A percentile compares a stretch with the other conserved stretches of the same genome.
These are phyloP conservation scores for Caenorhabditis wallacei DNA, from an alignment of 2,888 invertebrate species.

Conservation along the genomic window DNA sequence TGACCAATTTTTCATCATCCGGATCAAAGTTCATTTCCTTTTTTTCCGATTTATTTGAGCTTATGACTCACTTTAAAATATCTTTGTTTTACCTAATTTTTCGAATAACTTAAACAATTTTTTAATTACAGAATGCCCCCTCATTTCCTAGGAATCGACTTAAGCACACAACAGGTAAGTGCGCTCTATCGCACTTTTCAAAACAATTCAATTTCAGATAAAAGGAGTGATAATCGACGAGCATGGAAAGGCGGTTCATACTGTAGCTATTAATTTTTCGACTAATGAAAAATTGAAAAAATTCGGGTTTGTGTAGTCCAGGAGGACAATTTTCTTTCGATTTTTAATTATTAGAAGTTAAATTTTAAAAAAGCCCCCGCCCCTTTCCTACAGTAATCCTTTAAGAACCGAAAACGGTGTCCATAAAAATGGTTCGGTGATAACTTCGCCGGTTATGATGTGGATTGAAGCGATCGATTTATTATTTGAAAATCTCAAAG, in stretches of 20 bases:
- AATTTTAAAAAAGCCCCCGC: too few species aligned
- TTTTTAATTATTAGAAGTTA: too few species aligned
- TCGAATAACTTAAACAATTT: neutral
- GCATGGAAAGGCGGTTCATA: slow-evolving; percentile 87
- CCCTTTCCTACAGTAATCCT: too few species aligned
- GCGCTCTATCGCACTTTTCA: neutral
- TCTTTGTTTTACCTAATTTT: too few species aligned
- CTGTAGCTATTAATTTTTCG: slow-evolving; percentile 91
- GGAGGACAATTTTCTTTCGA: neutral
- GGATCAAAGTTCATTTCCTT: too few species aligned
- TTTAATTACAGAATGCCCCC: neutral
- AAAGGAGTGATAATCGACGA: slow-evolving; percentile 54
- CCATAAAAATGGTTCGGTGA: slow-evolving; percentile 77
- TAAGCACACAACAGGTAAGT: slow-evolving; percentile 74
- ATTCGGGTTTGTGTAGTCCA: slow-evolving; percentile 87
- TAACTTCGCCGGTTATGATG: slow-evolving; percentile 89
- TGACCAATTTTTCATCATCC: too few species aligned
- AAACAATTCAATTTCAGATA: slow-evolving; percentile 29
- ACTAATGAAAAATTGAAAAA: slow-evolving; percentile 42
- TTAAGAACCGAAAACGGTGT: slow-evolving; percentile 48
- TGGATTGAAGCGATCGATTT: slow-evolving; percentile 97
- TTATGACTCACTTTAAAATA: too few species aligned
- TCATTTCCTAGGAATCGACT: slow-evolving; percentile 72
- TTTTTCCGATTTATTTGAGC: too few species aligned
- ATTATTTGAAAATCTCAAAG: slow-evolving; percentile 89